Evolutionary conservation across 2,113 vertebrate genomes (phyloP).

Genomic region (Thoracochromis brauschi): DNA sequence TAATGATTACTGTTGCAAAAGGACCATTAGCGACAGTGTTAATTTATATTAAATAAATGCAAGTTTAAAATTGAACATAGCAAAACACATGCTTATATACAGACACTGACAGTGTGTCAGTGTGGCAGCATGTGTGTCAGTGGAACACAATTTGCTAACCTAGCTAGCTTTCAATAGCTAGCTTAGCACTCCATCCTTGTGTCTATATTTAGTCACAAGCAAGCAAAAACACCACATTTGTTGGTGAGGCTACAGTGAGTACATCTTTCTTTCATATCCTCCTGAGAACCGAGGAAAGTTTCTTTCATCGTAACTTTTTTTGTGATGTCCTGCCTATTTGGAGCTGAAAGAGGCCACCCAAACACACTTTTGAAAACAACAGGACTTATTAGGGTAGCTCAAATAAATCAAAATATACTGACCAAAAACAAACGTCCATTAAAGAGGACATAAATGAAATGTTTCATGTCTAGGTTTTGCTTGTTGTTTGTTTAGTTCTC

Average conservation of each 20-base stretch:
- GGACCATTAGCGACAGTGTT: background rate
- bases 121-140: background rate
- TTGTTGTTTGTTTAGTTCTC: background rate
- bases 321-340: background rate
- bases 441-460: background rate
- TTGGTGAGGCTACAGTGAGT: background rate
- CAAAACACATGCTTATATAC: background rate
- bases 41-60: background rate
- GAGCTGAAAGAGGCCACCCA: background rate
- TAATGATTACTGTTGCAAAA: background rate
- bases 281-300: background rate
- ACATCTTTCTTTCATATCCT: background rate
- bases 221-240: background rate
- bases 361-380: background rate
- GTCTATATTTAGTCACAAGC: background rate
- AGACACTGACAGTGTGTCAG: background rate
- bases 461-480: background rate
- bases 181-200: background rate
- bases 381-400: background rate
- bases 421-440: background rate
- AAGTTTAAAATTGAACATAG: background rate
- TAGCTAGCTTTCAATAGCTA: background rate
- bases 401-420: background rate
- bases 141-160: background rate
- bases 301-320: background rate